phyloP scores from a whole-genome alignment of 2,888 invertebrate genomes.

The Ptilodon capucinus region DNA sequence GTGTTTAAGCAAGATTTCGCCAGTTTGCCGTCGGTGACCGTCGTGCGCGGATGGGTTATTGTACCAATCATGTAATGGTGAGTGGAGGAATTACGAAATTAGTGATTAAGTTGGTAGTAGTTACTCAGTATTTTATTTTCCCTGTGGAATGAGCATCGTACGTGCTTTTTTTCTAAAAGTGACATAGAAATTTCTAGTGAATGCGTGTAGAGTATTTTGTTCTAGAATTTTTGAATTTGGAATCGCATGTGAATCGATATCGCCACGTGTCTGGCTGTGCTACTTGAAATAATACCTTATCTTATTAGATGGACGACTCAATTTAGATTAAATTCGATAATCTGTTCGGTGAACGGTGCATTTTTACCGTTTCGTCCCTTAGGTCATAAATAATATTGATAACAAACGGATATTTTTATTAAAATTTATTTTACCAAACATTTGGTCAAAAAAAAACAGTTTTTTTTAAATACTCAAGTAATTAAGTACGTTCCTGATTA shows the following conservation, averaged over 20 bases:
- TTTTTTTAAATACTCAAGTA: too few relatives aligned
- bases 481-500: too few relatives aligned
- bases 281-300: constrained; percentile 34
- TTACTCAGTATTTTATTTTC: constrained; percentile 38
- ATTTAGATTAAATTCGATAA: constrained; percentile 14
- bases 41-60: constrained; percentile 55
- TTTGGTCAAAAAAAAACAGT: too few relatives aligned
- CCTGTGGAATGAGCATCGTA: constrained; percentile 45
- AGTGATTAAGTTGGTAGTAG: constrained; percentile 38
- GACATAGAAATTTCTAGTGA: constrained; percentile 42
- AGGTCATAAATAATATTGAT: too few relatives aligned
- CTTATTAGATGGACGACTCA: constrained; percentile 39
- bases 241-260: constrained; percentile 36
- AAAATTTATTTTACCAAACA: too few relatives aligned
- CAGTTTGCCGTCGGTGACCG: constrained; percentile 67
- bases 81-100: constrained; percentile 54
- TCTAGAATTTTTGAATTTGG: constrained; percentile 26
- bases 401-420: too few relatives aligned
- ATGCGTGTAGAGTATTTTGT: constrained; percentile 48
- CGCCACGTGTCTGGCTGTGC: constrained; percentile 30
- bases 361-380: neutral
- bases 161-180: constrained; percentile 38
- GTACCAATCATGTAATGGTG: constrained; percentile 73
- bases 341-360: neutral
- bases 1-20: constrained; percentile 23